Evolutionary conservation across 1,140 invertebrate species (phyloP), one percentile per base, ranked within the genome.

Genomic region (Drosophila subobscura): DNA sequence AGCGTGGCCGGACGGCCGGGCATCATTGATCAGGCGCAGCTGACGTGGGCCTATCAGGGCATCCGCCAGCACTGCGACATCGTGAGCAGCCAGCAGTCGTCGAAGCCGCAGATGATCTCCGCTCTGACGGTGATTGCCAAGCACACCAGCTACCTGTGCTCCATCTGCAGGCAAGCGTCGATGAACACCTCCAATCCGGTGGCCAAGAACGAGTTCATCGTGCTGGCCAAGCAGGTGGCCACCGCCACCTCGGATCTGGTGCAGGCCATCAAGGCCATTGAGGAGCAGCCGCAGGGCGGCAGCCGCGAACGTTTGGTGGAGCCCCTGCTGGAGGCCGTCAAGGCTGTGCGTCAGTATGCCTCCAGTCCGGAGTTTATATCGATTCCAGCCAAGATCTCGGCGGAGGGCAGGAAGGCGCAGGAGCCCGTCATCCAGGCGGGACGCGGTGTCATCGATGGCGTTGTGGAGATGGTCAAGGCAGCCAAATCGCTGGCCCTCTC

Each of bases 221-320:
- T 99, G 90, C 97, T 97, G 64, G 98, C 98, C 23, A 99, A 99
- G 91, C 97, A 99, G 90, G 98, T 99, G 1, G 99, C 99, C 20
- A 98, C 98, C 92, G 97, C 97, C 3, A 99, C 99, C 3, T 97
- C 98, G 0, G 95, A 95, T 74, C 93, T 99, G 5, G 98, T 99
- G 1, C 98, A 97, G 92, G 96, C 98, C 89, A 99, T 99, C 65
- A 99, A 99, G 93, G 95, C 95, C 1, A 92, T 98, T 14, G 98
- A 99, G 92, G 94, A 94, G 49, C 95, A 98, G 90, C 98, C 97
- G 78, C 94, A 93, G 4, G 94, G 96, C 27, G 93, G 94, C 7
- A 85, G 70, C 20, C 72, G 96, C 2, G 94, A 95, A 0, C 93
- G 94, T 22, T 96, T 97, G 0, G 98, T 98, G 0, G 94, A 93